Percentiles rank a stretch among this genome's conserved stretches.
phyloP scores from a whole-genome alignment of 2,113 vertebrate species.

The Centrocercus urophasianus region DNA sequence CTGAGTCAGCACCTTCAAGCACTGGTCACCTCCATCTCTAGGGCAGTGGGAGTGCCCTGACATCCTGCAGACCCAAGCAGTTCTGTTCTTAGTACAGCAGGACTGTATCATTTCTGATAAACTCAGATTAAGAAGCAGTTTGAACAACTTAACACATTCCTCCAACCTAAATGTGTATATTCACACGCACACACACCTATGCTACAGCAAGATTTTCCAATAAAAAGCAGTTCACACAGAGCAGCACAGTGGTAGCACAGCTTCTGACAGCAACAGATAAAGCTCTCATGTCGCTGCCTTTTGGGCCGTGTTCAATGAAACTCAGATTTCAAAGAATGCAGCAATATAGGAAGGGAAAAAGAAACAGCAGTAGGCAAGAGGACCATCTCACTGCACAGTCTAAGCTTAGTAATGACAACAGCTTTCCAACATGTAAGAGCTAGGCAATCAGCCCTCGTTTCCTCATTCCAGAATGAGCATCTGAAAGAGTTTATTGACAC shows the following conservation, averaged over 20 bases:
- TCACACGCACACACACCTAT: background rate
- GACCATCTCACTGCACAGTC: background rate
- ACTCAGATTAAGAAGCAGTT: background rate
- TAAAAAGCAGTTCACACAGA: background rate
- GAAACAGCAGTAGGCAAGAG: background rate
- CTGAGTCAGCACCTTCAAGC: background rate
- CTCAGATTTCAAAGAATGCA: background rate
- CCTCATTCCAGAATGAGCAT: background rate
- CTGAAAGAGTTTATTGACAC: background rate
- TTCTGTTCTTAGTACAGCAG: background rate
- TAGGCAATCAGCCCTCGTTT: background rate
- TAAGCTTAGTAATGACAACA: background rate
- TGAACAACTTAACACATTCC: background rate
- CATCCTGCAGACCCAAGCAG: background rate
- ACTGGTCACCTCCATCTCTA: background rate
- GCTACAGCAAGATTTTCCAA: background rate
- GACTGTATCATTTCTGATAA: background rate
- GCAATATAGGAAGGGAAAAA: background rate
- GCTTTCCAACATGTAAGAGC: background rate
- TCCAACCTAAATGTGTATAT: background rate
- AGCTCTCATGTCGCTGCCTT: background rate
- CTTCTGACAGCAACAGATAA: background rate
- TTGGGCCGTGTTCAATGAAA: background rate
- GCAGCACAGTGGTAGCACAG: background rate
- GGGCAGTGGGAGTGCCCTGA: background rate